These are phyloP conservation scores for Mionectes olivaceus DNA, from an alignment of 2,797 vertebrate genomes.

Conservation along the genomic window DNA sequence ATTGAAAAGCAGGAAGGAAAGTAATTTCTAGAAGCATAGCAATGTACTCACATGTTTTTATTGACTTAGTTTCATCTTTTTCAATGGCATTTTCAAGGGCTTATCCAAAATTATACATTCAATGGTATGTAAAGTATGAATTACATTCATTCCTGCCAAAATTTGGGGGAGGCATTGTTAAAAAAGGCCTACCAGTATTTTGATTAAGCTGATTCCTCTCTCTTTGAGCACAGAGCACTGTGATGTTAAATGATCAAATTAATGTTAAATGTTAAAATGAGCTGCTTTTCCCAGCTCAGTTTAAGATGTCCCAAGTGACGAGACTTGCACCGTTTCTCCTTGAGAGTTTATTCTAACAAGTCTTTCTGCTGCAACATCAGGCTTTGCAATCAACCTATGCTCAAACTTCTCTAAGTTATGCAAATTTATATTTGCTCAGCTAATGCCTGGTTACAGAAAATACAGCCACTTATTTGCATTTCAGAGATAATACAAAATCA, in stretches of 20 bases:
- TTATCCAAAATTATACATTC: not conserved
- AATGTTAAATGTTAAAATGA: too few species aligned
- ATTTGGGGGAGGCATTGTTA: not conserved
- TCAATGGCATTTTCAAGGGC: not conserved
- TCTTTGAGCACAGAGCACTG: not conserved
- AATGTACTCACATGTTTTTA: not conserved
- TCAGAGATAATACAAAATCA: not conserved
- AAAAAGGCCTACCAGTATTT: not conserved
- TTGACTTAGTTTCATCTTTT: not conserved
- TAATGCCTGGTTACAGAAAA: not conserved
- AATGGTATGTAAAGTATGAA: not conserved
- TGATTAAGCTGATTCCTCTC: not conserved
- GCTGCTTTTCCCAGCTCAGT: not conserved
- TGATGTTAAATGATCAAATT: not conserved
- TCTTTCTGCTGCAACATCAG: not conserved
- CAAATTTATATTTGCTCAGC: not conserved
- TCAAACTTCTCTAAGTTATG: not conserved
- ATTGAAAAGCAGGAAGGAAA: not conserved
- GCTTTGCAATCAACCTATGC: not conserved
- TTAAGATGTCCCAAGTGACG: not conserved
- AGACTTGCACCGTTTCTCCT: not conserved
- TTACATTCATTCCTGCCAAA: not conserved
- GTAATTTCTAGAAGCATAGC: not conserved
- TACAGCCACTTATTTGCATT: not conserved
- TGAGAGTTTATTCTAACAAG: not conserved